Conservation (phyloP, 1,140 invertebrate genomes). For the Brachionus rotundiformis region DNA sequence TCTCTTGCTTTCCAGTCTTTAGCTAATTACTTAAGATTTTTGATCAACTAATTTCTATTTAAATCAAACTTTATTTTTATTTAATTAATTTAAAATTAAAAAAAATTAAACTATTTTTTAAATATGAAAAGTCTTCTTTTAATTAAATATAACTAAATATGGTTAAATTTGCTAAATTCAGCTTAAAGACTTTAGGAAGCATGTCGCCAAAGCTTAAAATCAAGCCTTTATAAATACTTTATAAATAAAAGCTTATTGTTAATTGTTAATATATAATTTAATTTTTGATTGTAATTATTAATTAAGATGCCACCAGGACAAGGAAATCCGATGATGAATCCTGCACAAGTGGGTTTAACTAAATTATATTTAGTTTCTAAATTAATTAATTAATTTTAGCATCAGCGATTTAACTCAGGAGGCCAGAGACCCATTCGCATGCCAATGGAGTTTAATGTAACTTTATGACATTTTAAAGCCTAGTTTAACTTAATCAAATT, state of each 20-base stretch:
- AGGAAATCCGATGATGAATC: constrained; percentile 22
- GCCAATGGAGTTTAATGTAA: constrained; percentile 49
- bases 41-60: too few species aligned
- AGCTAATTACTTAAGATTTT: too few species aligned
- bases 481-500: not conserved
- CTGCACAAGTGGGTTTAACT: not conserved
- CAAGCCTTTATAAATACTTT: not conserved
- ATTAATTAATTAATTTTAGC: not conserved
- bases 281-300: too few species aligned
- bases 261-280: too few species aligned
- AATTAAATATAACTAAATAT: not conserved
- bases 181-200: not conserved
- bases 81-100: not conserved
- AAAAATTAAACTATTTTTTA: too few species aligned
- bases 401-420: constrained; percentile 24
- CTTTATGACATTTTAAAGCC: not conserved
- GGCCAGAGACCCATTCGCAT: constrained; percentile 2
- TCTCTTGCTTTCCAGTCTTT: not conserved
- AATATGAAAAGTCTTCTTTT: too few species aligned
- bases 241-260: not conserved
- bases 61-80: not conserved
- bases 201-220: not conserved
- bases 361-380: not conserved
- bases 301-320: not conserved
- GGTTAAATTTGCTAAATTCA: not conserved